These are phyloP conservation scores for Malurus melanocephalus DNA, from an alignment of 2,113 vertebrate species.

Conservation along the genomic window DNA sequence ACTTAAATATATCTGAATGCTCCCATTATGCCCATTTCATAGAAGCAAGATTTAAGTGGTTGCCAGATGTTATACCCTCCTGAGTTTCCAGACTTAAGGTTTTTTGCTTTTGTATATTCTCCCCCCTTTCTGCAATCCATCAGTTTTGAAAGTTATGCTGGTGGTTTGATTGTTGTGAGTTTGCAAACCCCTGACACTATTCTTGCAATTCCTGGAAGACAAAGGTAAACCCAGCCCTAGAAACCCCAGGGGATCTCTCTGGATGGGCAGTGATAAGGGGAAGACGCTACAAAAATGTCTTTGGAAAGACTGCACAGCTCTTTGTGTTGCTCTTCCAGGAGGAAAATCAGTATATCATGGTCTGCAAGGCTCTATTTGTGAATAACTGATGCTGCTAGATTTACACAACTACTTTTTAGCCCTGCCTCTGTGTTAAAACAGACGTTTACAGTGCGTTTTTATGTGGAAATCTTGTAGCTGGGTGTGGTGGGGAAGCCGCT, in stretches of 20 bases:
- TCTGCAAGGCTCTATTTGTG: background rate
- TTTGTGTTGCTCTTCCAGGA: background rate
- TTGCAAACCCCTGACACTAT: background rate
- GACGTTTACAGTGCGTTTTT: constrained; percentile 42
- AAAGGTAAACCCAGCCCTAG: background rate
- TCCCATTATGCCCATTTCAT: background rate
- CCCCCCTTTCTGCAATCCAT: background rate
- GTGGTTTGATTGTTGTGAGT: background rate
- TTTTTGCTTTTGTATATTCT: background rate
- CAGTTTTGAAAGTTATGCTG: background rate
- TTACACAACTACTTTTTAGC: background rate
- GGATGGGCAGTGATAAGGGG: background rate
- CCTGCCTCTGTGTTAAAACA: constrained; percentile 25
- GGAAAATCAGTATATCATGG: background rate
- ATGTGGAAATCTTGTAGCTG: constrained; percentile 60
- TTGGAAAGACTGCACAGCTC: background rate
- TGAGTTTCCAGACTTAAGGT: background rate
- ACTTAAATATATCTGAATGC: background rate
- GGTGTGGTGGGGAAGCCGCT: constrained; percentile 87
- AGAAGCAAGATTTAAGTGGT: background rate
- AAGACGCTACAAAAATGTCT: background rate
- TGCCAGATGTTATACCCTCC: background rate
- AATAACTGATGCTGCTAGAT: background rate
- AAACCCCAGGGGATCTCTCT: background rate
- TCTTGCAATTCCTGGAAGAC: background rate